Conservation (phyloP, 2,797 vertebrate genomes). For the Sebastes minor region DNA sequence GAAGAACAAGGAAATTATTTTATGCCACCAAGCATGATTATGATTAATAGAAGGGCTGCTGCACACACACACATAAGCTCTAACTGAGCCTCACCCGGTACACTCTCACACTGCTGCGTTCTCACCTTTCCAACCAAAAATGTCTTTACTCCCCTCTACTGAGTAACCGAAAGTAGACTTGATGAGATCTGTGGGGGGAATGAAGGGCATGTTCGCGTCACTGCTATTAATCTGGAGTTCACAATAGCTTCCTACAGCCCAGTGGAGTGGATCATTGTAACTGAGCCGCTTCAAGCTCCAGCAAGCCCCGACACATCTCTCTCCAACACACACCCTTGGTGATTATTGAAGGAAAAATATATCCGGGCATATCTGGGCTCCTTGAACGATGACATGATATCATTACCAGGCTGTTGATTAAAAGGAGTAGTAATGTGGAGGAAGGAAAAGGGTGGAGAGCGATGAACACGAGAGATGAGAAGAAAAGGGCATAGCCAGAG, state of each 20-base stretch:
- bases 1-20: slow-evolving; percentile 13
- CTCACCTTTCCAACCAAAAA: slow-evolving; percentile 23
- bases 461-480: background rate
- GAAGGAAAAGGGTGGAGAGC: background rate
- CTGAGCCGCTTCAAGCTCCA: slow-evolving; percentile 42
- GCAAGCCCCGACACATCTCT: slow-evolving; percentile 17
- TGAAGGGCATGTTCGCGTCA: slow-evolving; percentile 48
- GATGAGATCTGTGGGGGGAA: slow-evolving; percentile 44
- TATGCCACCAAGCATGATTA: background rate
- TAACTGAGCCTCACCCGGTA: background rate
- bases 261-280: slow-evolving; percentile 65
- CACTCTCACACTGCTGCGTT: background rate
- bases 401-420: slow-evolving; percentile 13
- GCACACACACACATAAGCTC: background rate
- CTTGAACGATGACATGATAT: slow-evolving; percentile 2
- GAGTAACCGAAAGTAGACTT: slow-evolving; percentile 27
- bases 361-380: background rate
- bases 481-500: background rate
- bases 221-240: slow-evolving; percentile 59
- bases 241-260: slow-evolving; percentile 60
- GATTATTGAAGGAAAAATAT: background rate
- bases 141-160: slow-evolving; percentile 26
- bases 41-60: slow-evolving; percentile 4
- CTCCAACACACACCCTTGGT: slow-evolving; percentile 15
- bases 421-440: background rate